Evolutionary conservation across 2,113 vertebrate species (phyloP).

Genomic region (Otus sunia): DNA sequence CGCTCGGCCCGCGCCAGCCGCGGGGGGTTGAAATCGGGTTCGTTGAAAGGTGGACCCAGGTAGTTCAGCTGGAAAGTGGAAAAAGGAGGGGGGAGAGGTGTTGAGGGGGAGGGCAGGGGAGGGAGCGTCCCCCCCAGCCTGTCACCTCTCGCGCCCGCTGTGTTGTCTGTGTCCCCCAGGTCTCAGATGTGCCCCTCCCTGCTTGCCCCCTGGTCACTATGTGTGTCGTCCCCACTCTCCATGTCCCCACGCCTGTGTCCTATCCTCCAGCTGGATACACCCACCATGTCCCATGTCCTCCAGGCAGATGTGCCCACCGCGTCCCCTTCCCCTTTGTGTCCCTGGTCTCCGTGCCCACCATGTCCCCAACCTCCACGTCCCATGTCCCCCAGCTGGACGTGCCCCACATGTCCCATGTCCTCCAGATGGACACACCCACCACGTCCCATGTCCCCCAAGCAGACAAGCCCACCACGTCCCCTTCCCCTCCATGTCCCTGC

Average conservation of each 20-base stretch:
- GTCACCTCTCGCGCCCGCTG: too few relatives aligned
- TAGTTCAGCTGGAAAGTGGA: conserved; percentile 83
- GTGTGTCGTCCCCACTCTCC: too few relatives aligned
- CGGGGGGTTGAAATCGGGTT: conserved; percentile 93
- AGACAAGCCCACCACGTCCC: background rate
- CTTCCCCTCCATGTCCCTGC: background rate
- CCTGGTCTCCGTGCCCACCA: background rate
- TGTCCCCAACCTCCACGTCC: background rate
- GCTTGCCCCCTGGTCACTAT: too few relatives aligned
- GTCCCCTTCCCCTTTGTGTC: background rate
- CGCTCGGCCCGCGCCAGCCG: conserved; percentile 85
- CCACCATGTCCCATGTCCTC: background rate
- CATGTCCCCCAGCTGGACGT: background rate
- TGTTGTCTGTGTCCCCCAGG: too few relatives aligned
- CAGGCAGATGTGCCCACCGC: background rate
- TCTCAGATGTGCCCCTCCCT: too few relatives aligned
- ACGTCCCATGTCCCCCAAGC: background rate
- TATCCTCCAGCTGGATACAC: too few relatives aligned
- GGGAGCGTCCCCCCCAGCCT: too few relatives aligned
- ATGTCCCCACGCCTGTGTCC: too few relatives aligned
- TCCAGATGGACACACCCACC: background rate
- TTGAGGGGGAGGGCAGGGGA: too few relatives aligned
- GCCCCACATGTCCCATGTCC: background rate
- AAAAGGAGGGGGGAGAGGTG: fast-evolving
- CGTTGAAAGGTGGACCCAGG: conserved; percentile 93